Evolutionary conservation across 2,113 vertebrate species (phyloP), one percentile per base, ranked within the genome.

Genomic region (Elachura formosa): DNA sequence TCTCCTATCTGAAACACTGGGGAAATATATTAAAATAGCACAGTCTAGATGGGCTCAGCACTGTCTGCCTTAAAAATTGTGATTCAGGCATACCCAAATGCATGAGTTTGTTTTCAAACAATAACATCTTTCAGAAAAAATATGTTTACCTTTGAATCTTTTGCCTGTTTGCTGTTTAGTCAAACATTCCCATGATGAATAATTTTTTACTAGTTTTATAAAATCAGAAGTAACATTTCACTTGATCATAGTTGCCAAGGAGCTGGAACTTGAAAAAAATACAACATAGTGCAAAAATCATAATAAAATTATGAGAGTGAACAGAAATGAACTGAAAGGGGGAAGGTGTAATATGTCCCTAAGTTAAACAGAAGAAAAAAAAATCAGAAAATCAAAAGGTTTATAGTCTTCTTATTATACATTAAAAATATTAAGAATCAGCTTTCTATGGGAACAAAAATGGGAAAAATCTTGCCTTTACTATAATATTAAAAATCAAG

Each of bases 1-100:
- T 95, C 86, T 78, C 62, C 63, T 73, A 80, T 58, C 89, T 94
- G 75, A 95, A 96, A 85, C 82, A 71, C 46, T 87, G 69, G 89
- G 82, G 81, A 81, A 96, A 92, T 72, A 94, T 26, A 94, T 94
- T 80, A 71, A 87, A 97, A 84, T 90, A 75, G 78, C 55, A 73
- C 8, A 41, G 90, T 93, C 95, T 67, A 87, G 84, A 89, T 16
- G 1, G 36, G 45, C 64, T 87, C 64, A 78, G 69, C 13, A 41
- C 31, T n/a, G 36, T 41, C 80, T 90, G n/a, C 54, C 31, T 59
- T 40, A 67, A 75, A 77, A 61, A 56, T 0, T 63, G 55, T 61
- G 31, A 52, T 36, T 40, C 33, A 25, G 8, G 28, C 43, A 73
- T 41, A 92, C 3, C 38, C 64, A 71, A 74, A 94, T 78, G 34